Base-by-base conservation (phyloP, 2,888 invertebrate species). In the Hedychridium roseum region DNA sequence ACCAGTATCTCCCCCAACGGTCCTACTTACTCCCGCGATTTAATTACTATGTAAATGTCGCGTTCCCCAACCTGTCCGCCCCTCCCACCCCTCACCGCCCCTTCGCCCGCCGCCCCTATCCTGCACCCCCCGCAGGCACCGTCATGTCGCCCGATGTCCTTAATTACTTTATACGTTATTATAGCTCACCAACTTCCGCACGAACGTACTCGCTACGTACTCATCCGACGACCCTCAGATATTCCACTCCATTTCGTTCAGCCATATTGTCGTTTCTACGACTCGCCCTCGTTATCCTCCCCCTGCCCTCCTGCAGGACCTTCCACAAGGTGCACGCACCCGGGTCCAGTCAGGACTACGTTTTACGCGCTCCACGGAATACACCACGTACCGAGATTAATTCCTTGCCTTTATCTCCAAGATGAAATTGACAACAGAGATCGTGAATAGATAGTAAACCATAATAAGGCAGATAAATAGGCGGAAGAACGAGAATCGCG, bases 11-110 rank as follows among this genome's bases (percentile, higher is more conserved):
- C 73, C 73, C 74, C 73, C 73, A 71, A 63, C 65, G 71, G 73
- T 71, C 71, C 71, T 74, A 73, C 75, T 76, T 73, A 75, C 73
- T 75, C 71, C 70, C 73, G 74, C 78, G 77, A 78, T 78, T 78
- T 78, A 78, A 78, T 78, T 78, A 78, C 78, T 78, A 78, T 78
- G 78, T 78, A 78, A 78, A 78, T 78, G 78, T 78, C 78, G 78
- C 77, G 68, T 74, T 75, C 72, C 75, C 77, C 75, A 74, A 71
- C 70, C 76, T 72, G 73, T 71, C 69, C 66, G 68, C 43, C 40
- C 38, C 44, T 47, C 48, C 40, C 41, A 32, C 42, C 27, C 37
- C 50, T 37, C 44, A 41, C 52, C 48, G 37, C 48, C 48, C 43
- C 50, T 45, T 47, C 50, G 28, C 28, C 34, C 43, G 34, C 36